phyloP scores from a whole-genome alignment of 2,113 vertebrate species.

The Psephotus haematonotus region DNA sequence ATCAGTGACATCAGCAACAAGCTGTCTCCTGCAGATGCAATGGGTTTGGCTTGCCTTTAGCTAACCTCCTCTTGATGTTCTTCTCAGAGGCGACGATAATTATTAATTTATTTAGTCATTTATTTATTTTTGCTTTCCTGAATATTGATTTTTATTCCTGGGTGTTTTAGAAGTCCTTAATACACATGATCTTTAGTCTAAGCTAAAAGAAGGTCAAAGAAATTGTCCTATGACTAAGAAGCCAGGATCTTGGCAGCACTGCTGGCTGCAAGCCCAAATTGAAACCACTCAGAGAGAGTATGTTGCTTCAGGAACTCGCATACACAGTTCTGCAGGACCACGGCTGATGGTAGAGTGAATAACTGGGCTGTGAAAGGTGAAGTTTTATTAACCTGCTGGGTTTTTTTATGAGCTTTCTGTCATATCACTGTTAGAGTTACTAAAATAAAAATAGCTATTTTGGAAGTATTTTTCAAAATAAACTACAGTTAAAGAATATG shows the following conservation, averaged over 20 bases:
- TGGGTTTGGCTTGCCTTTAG: background rate
- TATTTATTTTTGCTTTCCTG: background rate
- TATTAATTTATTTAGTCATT: background rate
- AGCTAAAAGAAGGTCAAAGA: background rate
- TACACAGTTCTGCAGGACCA: background rate
- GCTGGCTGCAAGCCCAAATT: background rate
- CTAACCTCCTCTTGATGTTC: background rate
- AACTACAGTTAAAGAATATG: background rate
- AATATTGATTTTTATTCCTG: background rate
- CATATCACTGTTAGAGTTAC: background rate
- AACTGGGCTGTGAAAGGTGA: background rate
- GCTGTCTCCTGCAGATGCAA: background rate
- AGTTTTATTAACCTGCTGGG: background rate
- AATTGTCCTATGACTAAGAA: background rate
- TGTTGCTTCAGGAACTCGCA: rapidly evolving
- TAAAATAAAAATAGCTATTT: background rate
- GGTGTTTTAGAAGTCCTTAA: background rate
- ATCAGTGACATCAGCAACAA: background rate
- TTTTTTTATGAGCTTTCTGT: background rate
- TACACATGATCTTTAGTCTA: background rate
- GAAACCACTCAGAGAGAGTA: background rate
- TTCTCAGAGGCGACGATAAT: background rate
- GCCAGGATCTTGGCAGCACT: background rate
- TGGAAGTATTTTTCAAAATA: background rate
- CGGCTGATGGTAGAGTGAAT: rapidly evolving